Evolutionary conservation across 92 coral and sea anemone genomes (phyloP), one percentile per base, ranked within the genome.

Genomic region (Epizoanthus fatuus): DNA sequence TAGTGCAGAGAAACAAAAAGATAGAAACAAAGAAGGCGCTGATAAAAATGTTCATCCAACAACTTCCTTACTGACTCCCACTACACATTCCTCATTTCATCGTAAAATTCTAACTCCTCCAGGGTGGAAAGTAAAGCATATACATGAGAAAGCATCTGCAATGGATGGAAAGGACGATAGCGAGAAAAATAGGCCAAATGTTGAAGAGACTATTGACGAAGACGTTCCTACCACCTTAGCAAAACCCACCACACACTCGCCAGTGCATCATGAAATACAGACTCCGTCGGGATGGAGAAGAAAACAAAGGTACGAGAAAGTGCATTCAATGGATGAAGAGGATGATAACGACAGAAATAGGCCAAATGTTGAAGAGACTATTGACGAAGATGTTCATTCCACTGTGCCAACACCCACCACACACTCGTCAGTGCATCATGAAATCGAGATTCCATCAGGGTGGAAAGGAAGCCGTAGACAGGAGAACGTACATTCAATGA

Each of bases 31-130:
- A 14, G 6, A 37, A n/a, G 4, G 4, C 7, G 22, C 12, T 37
- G 19, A 5, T 3, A 64, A 5, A 2, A 2, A 35, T 55, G 80
- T 35, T 37, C 80, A 9, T 35, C 14, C 51, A 32, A 7, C 39
- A 39, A 60, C 52, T 13, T 59, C 45, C 63, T 4, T 3, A 15
- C 49, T 45, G 16, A 16, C 53, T 22, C 74, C 88, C 4, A 44
- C 83, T 9, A 38, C 67, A 44, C 63, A 63, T 37, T 19, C 22
- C n/a, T 77, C 62, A 4, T 72, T 75, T 77, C 84, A 74, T 32
- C 80, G 81, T 39, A 22, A 88, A 73, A 88, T 65, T 52, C 38
- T 17, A 16, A 68, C 87, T 37, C 83, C 87, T 15, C 70, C 55
- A 22, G 74, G 84, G 2, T 54, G 63, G 38, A 87, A 63, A n/a